Conservation (phyloP, 1,140 invertebrate species). For the Drosophila bipectinata region DNA sequence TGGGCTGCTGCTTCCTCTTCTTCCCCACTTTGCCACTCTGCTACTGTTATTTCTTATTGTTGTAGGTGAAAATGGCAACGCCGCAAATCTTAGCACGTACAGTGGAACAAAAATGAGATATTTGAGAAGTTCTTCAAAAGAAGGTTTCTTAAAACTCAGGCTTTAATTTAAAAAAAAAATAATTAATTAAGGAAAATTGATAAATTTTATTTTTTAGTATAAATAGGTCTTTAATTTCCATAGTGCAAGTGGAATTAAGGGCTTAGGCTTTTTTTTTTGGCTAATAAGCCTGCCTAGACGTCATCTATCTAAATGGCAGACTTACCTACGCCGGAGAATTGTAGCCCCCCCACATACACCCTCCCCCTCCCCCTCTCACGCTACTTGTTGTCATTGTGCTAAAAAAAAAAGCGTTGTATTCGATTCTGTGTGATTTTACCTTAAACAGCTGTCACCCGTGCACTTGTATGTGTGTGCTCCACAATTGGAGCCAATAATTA, state of each 20-base stretch:
- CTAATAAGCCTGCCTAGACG: background rate
- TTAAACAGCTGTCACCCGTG: conserved; percentile 74
- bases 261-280: background rate
- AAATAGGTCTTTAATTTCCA: too few species aligned
- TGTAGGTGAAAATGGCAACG: conserved; percentile 68
- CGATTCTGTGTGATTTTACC: conserved; percentile 57
- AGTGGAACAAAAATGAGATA: conserved; percentile 8
- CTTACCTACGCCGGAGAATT: background rate
- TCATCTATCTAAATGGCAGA: conserved; percentile 1
- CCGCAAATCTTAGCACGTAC: conserved; percentile 48
- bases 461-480: conserved; percentile 42
- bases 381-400: conserved; percentile 64
- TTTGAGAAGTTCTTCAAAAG: background rate
- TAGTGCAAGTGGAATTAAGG: background rate
- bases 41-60: conserved; percentile 19
- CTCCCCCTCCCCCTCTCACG: conserved; percentile 7
- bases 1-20: conserved; percentile 20
- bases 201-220: too few species aligned
- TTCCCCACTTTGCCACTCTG: conserved; percentile 5
- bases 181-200: too few species aligned
- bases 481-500: conserved; percentile 60
- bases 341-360: background rate
- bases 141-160: too few species aligned
- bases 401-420: conserved; percentile 10
- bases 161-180: too few species aligned